Evolutionary conservation across 2,888 invertebrate species (phyloP), one percentile per base, ranked within the genome.

Genomic region (Adela reaumurella): DNA sequence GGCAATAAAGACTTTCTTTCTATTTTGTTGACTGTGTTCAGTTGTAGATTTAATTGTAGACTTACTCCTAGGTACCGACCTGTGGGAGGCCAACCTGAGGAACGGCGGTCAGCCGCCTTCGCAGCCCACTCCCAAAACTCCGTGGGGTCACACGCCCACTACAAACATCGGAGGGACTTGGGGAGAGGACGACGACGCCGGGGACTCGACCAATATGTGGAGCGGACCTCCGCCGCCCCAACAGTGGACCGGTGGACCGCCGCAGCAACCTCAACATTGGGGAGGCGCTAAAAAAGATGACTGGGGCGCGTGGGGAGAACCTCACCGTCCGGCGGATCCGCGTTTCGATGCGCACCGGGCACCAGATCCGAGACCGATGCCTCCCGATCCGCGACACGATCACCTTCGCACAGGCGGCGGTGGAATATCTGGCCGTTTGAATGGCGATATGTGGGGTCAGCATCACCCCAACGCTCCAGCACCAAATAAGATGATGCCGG

Each of bases 81-180:
- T 94, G 46, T 94, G 94, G 94, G 94, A 94, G 70, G 92, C 92
- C 2, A 94, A 93, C 73, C 78, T 94, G 58, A 85, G 94, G 46
- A 94, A 93, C 63, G 94, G 94, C 41, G 94, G 94, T 0, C 92
- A 92, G 62, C 92, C 90, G 17, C 89, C 92, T 18, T 88, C 91
- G 46, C 89, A 88, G 59, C 89, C 90, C 48, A 87, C 88, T 46
- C 86, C 90, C 51, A 93, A 94, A 68, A 90, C 92, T 1, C 94
- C 94, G 1, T 94, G 94, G 94, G 94, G 94, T 4, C 94, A 94
- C 62, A 94, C 94, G 1, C 94, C 94, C 0, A 89, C 92, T 2
- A 90, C 92, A 10, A 94, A 95, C 65, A 90, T 92, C 52, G 94
- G 94, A 11, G 94, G 95, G 2, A 94, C 94, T 0, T 97, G 95